Conservation (phyloP, 2,888 invertebrate species). For the Polyploca ridens region DNA sequence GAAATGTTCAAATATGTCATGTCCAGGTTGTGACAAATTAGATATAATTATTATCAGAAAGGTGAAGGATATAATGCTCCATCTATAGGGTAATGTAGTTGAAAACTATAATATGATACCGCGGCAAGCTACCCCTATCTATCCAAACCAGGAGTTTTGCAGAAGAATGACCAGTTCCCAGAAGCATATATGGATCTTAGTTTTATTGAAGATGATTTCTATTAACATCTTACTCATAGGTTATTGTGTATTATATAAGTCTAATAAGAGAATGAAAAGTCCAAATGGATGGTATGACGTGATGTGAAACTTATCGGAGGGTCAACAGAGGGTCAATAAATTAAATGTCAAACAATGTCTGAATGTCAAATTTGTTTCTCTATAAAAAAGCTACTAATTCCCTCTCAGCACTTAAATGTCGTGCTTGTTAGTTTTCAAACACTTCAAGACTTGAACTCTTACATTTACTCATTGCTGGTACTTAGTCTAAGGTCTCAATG, state of each 20-base stretch:
- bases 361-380: neutral
- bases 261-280: neutral
- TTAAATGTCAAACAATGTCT: neutral
- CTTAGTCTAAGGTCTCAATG: constrained; percentile 5
- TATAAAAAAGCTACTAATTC: neutral
- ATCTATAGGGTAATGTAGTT: neutral
- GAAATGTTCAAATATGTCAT: neutral
- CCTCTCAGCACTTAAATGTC: neutral
- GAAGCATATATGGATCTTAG: neutral
- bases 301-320: neutral
- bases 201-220: neutral
- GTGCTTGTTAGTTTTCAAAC: neutral
- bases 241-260: neutral
- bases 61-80: neutral
- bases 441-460: constrained; percentile 6
- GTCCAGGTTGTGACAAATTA: neutral
- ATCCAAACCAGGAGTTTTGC: neutral
- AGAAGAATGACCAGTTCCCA: neutral
- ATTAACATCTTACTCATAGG: neutral
- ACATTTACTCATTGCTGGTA: neutral
- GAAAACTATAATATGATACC: neutral
- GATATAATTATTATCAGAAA: neutral
- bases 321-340: constrained; percentile 5
- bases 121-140: no score
- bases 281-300: neutral